Percentiles rank a stretch among this genome's conserved stretches.
Evolutionary conservation across 2,113 vertebrate genomes (phyloP).

Genomic region (Muscicapa adusta): DNA sequence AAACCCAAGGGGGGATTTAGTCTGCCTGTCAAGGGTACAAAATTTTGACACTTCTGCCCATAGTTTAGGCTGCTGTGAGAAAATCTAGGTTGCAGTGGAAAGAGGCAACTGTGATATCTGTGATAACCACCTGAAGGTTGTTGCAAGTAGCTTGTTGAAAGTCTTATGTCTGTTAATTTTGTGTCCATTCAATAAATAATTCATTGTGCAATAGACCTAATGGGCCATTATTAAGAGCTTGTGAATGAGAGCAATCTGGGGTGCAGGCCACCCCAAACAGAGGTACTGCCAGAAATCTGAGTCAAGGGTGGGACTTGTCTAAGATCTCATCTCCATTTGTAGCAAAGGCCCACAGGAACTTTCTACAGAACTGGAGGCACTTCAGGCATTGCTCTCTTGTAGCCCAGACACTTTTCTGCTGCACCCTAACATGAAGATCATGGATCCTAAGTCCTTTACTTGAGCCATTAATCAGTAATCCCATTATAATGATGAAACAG

Average conservation of each 20-base stretch:
- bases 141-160: background rate
- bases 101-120: background rate
- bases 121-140: background rate
- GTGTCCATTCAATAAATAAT: background rate
- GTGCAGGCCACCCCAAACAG: background rate
- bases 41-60: background rate
- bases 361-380: background rate
- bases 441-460: background rate
- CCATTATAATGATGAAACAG: background rate
- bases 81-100: background rate
- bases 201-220: background rate
- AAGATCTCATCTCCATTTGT: accelerated
- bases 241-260: accelerated
- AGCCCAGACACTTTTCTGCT: background rate
- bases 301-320: background rate
- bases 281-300: background rate
- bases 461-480: background rate
- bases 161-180: background rate
- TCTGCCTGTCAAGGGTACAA: background rate
- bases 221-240: background rate
- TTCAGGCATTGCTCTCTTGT: background rate
- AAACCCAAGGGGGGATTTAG: background rate
- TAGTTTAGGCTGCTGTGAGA: background rate
- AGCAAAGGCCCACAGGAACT: background rate
- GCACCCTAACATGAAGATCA: background rate